These are phyloP conservation scores for Smittia aterrima DNA, from an alignment of 2,888 invertebrate species.

Conservation along the genomic window DNA sequence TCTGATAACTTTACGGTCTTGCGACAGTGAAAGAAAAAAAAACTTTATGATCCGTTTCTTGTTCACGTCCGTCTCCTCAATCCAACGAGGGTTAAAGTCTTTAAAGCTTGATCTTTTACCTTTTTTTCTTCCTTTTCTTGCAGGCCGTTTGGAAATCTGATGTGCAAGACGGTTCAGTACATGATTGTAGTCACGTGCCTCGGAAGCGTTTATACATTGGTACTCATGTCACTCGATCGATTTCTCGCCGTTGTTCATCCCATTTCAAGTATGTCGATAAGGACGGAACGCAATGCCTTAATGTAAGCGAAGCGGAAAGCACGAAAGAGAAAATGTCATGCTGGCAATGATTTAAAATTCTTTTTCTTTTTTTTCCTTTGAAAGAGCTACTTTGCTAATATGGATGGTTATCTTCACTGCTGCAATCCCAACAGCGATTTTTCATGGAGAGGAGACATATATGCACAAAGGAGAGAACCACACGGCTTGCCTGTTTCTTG, in stretches of 20 bases:
- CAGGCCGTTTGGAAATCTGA: constrained; percentile 78
- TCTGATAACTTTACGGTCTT: too few relatives aligned
- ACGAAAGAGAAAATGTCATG: neutral
- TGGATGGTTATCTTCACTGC: constrained; percentile 79
- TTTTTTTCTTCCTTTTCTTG: too few relatives aligned
- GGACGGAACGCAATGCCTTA: constrained; percentile 77
- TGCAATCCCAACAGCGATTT: constrained; percentile 74
- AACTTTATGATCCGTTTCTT: too few relatives aligned
- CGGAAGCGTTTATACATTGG: constrained; percentile 88
- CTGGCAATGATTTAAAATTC: neutral
- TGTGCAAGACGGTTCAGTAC: constrained; percentile 89
- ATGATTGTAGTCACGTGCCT: constrained; percentile 87
- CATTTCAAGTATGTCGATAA: constrained; percentile 77
- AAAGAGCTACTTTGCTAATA: constrained; percentile 68
- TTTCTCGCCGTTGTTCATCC: constrained; percentile 95
- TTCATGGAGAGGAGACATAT: constrained; percentile 72
- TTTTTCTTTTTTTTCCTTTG: constrained; percentile 6
- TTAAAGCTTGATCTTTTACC: too few relatives aligned
- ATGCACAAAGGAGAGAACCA: constrained; percentile 63
- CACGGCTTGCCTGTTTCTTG: constrained; percentile 68
- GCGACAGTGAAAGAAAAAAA: too few relatives aligned
- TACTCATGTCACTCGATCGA: constrained; percentile 87
- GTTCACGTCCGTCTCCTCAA: too few relatives aligned
- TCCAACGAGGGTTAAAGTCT: too few relatives aligned
- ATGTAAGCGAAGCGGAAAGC: constrained; percentile 49